Base-by-base conservation (phyloP, 2,113 vertebrate genomes). In the Rhipidura dahli region DNA sequence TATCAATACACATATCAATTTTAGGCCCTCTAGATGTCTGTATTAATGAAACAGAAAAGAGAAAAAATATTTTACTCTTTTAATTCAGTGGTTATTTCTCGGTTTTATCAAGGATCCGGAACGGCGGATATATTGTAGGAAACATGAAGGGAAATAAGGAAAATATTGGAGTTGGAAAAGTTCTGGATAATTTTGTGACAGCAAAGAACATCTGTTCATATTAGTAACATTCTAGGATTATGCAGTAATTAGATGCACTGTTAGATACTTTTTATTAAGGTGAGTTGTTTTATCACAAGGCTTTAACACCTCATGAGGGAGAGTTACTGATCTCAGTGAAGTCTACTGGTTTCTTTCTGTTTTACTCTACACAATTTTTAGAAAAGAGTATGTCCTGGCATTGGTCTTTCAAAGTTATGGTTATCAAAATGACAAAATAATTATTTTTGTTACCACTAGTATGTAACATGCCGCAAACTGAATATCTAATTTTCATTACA, bases 401-500 rank as follows among this genome's bases (percentile, higher is more conserved):
- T 79, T 77, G 64, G 26, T 82, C 50, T 91, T 31, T 47, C 56
- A 57, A 56, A 93, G 21, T 17, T 28, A 21, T 49, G 13, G 17
- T 63, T 94, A 75, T 79, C 44, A 71, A 89, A 86, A 93, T 68
- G 80, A 18, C 1, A 45, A 84, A 89, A 89, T 8, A 79, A 65
- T 83, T 89, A 33, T 19, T 95, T 94, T 73, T 56, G 63, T 87
- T 94, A 70, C 76, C 16, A 40, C 21, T 61, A 64, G 19, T 60
- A 68, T 82, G 39, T 79, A 63, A 31, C 39, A 64, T 79, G 81
- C 61, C 1, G 3, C 60, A 79, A 76, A 82, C 44, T 63, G 39
- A 81, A 26, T 93, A 64, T 94, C 42, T 94, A 89, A 95, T 94
- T 96, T 73, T 59, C 7, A 54, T 89, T 88, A 63, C n/a, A 65